Base-by-base conservation (phyloP, 2,888 invertebrate species). In the Lissocephala sabroskyi region DNA sequence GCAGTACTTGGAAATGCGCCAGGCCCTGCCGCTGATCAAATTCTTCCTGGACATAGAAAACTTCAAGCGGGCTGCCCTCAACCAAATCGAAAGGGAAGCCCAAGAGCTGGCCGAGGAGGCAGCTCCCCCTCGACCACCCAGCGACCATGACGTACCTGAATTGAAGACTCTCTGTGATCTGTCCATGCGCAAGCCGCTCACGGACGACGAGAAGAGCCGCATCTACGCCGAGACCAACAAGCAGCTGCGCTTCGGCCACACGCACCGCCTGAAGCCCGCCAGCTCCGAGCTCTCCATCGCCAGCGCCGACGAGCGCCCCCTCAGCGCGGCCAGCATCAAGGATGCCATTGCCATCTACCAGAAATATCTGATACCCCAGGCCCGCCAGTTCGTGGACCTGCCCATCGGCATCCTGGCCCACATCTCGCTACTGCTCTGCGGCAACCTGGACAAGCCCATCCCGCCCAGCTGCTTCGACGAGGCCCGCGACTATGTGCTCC, bases 1-100 rank as follows among this genome's bases (percentile, higher is more conserved):
- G 46, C 93, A 95, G 75, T 97, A 90, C 83, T 89, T 97, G 89
- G 94, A 95, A 75, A 87, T 89, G n/a, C 87, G 89, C 59, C 89
- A 89, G 49, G 88, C 89, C 45, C 84, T 90, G 46, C 84, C 87
- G 14, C 85, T 91, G 26, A 87, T 94, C 1, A 90, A 90, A 81
- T 92, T 93, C 82, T 93, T 91, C 89, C 81, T 93, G 59, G 93
- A 93, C 73, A 87, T 92, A 36, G 91, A 93, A 75, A 88, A 89
- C 65, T 90, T 92, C 68, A 88, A 87, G 74, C 79, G 81, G 2
- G 85, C 86, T 5, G 81, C 82, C 2, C 7, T 74, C 14, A 53
- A 56, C 13, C 73, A 79, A 42, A 45, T 66, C n/a, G 76, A 81
- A 39, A 60, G 64, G 3, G 66, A 67, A 11, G 47, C 4, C 9